A percentile compares a stretch with the other conserved stretches of the same genome.
Evolutionary conservation across 1,140 invertebrate species (phyloP).

Genomic region (Rhagoletis pomonella): DNA sequence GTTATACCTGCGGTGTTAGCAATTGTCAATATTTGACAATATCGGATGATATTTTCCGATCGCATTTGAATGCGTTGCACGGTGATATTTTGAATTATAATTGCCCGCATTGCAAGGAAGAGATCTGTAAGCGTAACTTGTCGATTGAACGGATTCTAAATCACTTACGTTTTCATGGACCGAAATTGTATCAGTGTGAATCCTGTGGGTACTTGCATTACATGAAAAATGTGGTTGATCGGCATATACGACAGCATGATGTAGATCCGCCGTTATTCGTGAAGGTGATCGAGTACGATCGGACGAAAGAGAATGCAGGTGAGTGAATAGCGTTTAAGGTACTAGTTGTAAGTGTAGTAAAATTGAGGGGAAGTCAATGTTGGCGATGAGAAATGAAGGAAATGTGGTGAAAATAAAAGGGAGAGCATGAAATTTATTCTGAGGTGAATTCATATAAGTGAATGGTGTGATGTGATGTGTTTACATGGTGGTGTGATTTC

Average conservation of each 20-base stretch:
- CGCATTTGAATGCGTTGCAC: conserved; percentile 84
- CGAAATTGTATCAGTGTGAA: conserved; percentile 81
- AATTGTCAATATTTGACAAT: conserved; percentile 83
- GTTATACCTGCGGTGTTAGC: conserved; percentile 82
- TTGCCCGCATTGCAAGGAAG: conserved; percentile 81
- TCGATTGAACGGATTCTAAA: conserved; percentile 78
- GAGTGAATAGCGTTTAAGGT: background rate
- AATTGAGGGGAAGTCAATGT: too few relatives aligned
- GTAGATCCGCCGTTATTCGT: conserved; percentile 80
- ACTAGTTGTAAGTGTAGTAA: too few relatives aligned
- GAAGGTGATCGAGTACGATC: conserved; percentile 63
- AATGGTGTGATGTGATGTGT: background rate
- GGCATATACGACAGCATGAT: conserved; percentile 77
- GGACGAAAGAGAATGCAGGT: conserved; percentile 46
- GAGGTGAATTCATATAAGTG: background rate
- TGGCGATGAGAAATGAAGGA: too few relatives aligned
- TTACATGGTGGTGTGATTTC: background rate
- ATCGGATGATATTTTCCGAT: conserved; percentile 82
- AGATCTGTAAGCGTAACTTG: conserved; percentile 69
- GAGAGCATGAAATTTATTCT: background rate
- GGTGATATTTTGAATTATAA: conserved; percentile 77
- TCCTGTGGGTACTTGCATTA: conserved; percentile 81
- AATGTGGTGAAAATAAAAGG: background rate
- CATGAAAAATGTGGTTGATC: conserved; percentile 79
- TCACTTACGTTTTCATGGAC: conserved; percentile 86